Evolutionary conservation across 2,888 invertebrate species (phyloP).

Genomic region (Taenaris catops): DNA sequence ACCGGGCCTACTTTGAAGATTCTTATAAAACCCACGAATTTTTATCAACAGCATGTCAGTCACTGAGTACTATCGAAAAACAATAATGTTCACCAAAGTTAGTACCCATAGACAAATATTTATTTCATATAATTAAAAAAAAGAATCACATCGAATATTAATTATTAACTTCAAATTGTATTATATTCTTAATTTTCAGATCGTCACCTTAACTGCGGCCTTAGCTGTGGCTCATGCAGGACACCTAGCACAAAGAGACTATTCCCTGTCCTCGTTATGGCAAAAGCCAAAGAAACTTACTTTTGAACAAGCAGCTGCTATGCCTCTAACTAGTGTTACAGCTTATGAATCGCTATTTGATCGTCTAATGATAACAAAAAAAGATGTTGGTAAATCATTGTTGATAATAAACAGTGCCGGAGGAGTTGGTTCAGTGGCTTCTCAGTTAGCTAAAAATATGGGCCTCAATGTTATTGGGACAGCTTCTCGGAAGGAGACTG

Average conservation of each 20-base stretch:
- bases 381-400: constrained; percentile 54
- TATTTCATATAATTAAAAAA: constrained; percentile 14
- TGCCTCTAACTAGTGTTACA: constrained; percentile 57
- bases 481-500: constrained; percentile 53
- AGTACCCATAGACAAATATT: constrained; percentile 35
- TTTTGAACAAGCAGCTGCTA: constrained; percentile 64
- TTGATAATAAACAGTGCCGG: constrained; percentile 65
- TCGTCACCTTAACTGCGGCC: constrained; percentile 52
- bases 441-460: constrained; percentile 53
- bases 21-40: constrained; percentile 72
- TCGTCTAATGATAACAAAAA: constrained; percentile 48
- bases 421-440: constrained; percentile 62
- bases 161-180: background rate
- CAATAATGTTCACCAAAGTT: constrained; percentile 73
- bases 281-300: constrained; percentile 55
- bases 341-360: constrained; percentile 59
- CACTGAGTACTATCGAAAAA: constrained; percentile 56
- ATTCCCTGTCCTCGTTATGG: no score
- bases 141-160: background rate
- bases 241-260: constrained; percentile 42
- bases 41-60: constrained; percentile 67
- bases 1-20: constrained; percentile 52
- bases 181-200: constrained; percentile 36
- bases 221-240: constrained; percentile 73
- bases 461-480: constrained; percentile 64